A percentile compares a stretch with the other conserved stretches of the same genome.
Conservation (phyloP, 2,113 vertebrate genomes). For the Scomber japonicus region DNA sequence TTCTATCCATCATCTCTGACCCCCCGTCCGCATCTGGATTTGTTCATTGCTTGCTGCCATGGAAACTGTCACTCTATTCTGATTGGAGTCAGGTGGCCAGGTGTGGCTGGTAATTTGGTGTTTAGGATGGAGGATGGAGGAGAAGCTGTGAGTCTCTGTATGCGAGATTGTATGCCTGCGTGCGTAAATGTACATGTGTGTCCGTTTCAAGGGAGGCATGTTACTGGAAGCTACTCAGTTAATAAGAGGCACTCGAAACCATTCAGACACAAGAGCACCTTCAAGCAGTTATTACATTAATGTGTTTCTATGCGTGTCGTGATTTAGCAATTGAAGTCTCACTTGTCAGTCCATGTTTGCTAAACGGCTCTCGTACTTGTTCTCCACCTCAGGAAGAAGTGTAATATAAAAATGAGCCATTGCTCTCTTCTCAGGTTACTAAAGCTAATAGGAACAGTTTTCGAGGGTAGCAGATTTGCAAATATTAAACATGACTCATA, state of each 20-base stretch:
- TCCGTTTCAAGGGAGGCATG: conserved; percentile 44
- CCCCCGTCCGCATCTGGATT: conserved; percentile 42
- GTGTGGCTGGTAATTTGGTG: conserved; percentile 72
- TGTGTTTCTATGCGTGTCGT: conserved; percentile 32
- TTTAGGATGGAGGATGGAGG: conserved; percentile 75
- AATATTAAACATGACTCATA: background rate
- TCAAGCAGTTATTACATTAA: conserved; percentile 50
- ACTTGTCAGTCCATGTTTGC: conserved; percentile 43
- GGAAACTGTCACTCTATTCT: conserved; percentile 53
- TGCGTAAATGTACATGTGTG: conserved; percentile 13
- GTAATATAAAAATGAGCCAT: conserved; percentile 6
- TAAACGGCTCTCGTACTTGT: conserved; percentile 12
- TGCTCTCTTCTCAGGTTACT: background rate
- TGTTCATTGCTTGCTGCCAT: conserved; percentile 43
- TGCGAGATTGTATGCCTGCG: conserved; percentile 24
- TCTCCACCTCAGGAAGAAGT: background rate
- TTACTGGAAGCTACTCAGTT: conserved; percentile 43
- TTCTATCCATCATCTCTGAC: conserved; percentile 40
- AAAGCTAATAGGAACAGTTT: background rate
- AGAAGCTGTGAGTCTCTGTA: conserved; percentile 48
- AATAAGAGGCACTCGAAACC: conserved; percentile 60
- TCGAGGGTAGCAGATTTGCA: background rate
- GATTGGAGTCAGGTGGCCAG: conserved; percentile 83
- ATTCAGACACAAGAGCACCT: conserved; percentile 45
- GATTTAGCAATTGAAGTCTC: conserved; percentile 38